Conservation (phyloP, 2,113 vertebrate species). For the Ophiodon elongatus region DNA sequence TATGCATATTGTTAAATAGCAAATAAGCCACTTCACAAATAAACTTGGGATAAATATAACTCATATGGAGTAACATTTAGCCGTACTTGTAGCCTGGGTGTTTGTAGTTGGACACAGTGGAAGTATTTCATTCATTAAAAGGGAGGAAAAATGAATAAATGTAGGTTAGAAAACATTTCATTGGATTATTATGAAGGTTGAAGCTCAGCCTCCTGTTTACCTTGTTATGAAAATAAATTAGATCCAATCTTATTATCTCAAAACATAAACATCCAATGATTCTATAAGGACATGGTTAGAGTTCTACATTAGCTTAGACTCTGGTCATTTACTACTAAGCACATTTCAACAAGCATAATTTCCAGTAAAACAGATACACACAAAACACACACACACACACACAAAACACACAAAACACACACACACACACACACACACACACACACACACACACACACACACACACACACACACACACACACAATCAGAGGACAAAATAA, state of each 20-base stretch:
- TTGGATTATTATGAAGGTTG: conserved; percentile 14
- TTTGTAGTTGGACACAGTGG: conserved; percentile 15
- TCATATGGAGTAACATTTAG: not conserved
- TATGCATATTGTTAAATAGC: too few relatives aligned
- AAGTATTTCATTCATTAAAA: not conserved
- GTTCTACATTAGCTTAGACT: conserved; percentile 37
- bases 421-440: not conserved
- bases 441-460: not conserved
- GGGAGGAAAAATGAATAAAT: too few relatives aligned
- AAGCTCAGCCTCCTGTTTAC: conserved; percentile 15
- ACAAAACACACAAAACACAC: too few relatives aligned
- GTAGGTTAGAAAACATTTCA: conserved; percentile 2
- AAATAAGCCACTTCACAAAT: conserved; percentile 1
- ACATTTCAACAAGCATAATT: conserved; percentile 26
- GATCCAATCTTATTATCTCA: conserved; percentile 20
- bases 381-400: not conserved
- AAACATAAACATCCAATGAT: conserved; percentile 31
- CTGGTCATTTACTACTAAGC: conserved; percentile 29
- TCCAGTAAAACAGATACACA: not conserved
- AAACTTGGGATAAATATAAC: not conserved
- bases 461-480: not conserved
- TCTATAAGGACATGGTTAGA: conserved; percentile 51
- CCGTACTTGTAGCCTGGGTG: not conserved
- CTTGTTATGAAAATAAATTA: conserved; percentile 1
- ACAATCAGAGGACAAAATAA: conserved; percentile 49